A percentile compares a stretch with the other conserved stretches of the same genome.
These are phyloP conservation scores for Phania funesta DNA, from an alignment of 2,888 invertebrate species.

Conservation along the genomic window DNA sequence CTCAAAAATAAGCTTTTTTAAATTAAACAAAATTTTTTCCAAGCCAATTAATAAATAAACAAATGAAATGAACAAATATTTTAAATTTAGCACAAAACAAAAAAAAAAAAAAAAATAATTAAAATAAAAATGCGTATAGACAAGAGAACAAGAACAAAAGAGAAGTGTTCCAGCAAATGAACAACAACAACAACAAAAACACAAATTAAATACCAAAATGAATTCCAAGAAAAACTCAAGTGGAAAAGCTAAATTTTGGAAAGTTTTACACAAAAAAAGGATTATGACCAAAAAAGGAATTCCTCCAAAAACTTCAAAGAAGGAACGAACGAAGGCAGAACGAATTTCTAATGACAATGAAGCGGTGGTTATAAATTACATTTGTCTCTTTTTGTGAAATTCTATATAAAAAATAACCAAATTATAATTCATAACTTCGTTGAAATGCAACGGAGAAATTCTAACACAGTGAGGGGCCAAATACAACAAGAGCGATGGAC, in stretches of 20 bases:
- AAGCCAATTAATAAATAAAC: constrained; percentile 24
- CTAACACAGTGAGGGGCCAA: not conserved
- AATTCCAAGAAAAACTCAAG: constrained; percentile 4
- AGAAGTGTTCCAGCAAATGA: not conserved
- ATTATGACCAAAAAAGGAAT: constrained; percentile 21
- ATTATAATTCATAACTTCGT: constrained; percentile 10
- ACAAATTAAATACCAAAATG: not conserved
- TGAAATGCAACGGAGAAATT: constrained; percentile 7
- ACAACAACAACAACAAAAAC: constrained; percentile 3
- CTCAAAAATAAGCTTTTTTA: not conserved
- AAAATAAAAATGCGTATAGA: not conserved
- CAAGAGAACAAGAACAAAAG: constrained; percentile 5
- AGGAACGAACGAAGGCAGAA: not conserved
- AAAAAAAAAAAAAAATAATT: constrained; percentile 9
- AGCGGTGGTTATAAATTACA: constrained; percentile 10
- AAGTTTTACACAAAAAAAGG: not conserved
- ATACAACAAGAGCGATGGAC: constrained; percentile 7
- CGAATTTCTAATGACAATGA: not conserved
- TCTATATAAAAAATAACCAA: constrained; percentile 31
- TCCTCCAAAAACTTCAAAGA: constrained; percentile 3
- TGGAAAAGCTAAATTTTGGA: constrained; percentile 12
- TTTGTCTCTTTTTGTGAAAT: not conserved
- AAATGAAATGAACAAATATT: constrained; percentile 42
- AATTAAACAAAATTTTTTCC: constrained; percentile 19
- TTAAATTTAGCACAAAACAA: constrained; percentile 55